Evolutionary conservation across 2,113 vertebrate species (phyloP).

Genomic region (Gnathonemus longibarbis): DNA sequence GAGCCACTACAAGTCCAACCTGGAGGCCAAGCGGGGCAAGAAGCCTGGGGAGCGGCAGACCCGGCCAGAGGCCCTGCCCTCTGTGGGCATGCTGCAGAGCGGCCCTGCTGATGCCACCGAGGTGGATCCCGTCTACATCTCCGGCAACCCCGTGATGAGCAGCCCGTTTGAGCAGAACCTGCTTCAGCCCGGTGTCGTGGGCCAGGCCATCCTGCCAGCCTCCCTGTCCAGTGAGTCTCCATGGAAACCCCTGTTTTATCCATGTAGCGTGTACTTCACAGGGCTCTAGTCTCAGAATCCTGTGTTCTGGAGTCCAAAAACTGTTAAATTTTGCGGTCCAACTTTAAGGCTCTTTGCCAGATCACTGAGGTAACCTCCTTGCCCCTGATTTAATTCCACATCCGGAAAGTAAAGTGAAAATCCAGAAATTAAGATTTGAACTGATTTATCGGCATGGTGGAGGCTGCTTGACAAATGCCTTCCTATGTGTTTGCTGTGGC

Average conservation of each 20-base stretch:
- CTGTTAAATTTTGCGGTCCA: neutral
- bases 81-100: constrained; percentile 68
- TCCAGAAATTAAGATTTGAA: neutral
- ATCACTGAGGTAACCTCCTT: neutral
- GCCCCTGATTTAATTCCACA: neutral
- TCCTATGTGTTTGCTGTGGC: neutral
- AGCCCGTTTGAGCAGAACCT: constrained; percentile 83
- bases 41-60: constrained; percentile 50
- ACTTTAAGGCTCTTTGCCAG: neutral
- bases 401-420: neutral
- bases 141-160: constrained; percentile 75
- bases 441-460: neutral
- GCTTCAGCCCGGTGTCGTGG: constrained; percentile 79
- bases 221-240: constrained; percentile 80
- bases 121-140: constrained; percentile 78
- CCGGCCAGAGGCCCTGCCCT: constrained; percentile 66
- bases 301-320: neutral
- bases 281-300: neutral
- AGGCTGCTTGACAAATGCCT: neutral
- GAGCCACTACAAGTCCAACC: constrained; percentile 72
- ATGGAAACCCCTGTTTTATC: neutral
- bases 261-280: neutral
- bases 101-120: neutral
- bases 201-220: constrained; percentile 85
- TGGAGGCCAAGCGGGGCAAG: constrained; percentile 69